Base-by-base conservation (phyloP, 2,888 invertebrate species). In the Pheosia tremula region DNA sequence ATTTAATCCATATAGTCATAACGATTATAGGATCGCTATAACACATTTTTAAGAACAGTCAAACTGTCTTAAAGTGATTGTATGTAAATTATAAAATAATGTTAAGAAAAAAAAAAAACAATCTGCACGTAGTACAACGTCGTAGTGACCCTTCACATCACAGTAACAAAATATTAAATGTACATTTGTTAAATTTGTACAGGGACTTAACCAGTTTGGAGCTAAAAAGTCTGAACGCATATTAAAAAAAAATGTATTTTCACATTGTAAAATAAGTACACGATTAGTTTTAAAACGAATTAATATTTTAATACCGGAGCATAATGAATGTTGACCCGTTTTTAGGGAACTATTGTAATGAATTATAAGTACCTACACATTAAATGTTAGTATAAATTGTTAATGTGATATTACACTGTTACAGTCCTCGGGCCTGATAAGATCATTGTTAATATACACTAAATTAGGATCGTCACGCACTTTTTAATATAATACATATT, bases 141-240 rank as follows among this genome's bases (percentile, higher is more conserved):
- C 72, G 63, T 67, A 62, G 66, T 66, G 66, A 58, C 77, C 80
- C 90, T 93, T 93, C 93, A 92, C 87, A 91, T 93, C 93, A 93
- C 93, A 93, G 76, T 92, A 92, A 93, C 93, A 92, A 92, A 90
- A 88, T 89, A 79, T 81, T 84, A 71, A 82, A 87, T 81, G 87
- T 89, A 87, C 85, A 85, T 85, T 91, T 91, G 90, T 92, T 91
- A 85, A 87, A 90, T 84, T 83, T 93, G 93, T 93, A 93, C 93
- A 93, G 93, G 93, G 93, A 93, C 75, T 85, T 84, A 84, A 87
- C 82, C 87, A 87, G 85, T 87, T 86, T 74, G 86, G 86, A 83
- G 93, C 91, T 91, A 92, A 85, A 87, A 93, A 93, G 93, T 92
- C 92, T 93, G 93, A 93, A 92, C 91, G 84, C 79, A 81, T 86